Percentiles rank a stretch among this genome's conserved stretches.
These are phyloP conservation scores for Sylvilagus floridanus DNA, from an alignment of 2,797 vertebrate species.

Conservation along the genomic window DNA sequence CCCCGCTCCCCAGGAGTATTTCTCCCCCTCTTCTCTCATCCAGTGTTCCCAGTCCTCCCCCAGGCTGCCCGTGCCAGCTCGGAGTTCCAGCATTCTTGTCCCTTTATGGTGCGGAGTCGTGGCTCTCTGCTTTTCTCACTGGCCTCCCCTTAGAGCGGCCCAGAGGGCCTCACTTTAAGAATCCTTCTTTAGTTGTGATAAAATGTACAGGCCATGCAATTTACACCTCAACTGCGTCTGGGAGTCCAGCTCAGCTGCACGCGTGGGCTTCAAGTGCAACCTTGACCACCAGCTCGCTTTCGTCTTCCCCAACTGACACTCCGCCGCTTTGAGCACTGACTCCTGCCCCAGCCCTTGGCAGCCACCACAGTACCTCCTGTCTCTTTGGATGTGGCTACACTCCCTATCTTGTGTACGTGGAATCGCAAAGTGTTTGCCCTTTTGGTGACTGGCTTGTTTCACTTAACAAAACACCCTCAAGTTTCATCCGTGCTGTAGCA, in stretches of 20 bases:
- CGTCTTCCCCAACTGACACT: background rate
- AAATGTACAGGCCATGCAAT: background rate
- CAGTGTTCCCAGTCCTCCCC: background rate
- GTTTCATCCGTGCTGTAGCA: background rate
- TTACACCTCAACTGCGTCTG: background rate
- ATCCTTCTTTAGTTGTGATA: background rate
- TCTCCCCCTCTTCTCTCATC: background rate
- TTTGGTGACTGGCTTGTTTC: background rate
- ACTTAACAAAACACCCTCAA: background rate
- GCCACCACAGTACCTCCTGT: background rate
- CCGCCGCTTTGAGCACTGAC: background rate
- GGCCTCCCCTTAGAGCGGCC: background rate
- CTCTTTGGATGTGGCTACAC: background rate
- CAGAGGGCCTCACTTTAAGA: background rate
- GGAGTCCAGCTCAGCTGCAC: background rate
- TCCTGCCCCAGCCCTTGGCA: background rate
- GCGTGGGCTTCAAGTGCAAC: accelerated
- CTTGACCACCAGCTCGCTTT: background rate
- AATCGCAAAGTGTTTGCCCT: background rate
- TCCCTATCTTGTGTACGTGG: accelerated
- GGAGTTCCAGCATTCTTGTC: background rate
- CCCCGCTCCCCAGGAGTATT: too few species aligned
- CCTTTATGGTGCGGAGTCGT: background rate
- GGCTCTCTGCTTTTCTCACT: background rate
- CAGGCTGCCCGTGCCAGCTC: background rate